These are phyloP conservation scores for Hirtodrosophila alboralis DNA, from an alignment of 2,888 invertebrate species.

Conservation along the genomic window DNA sequence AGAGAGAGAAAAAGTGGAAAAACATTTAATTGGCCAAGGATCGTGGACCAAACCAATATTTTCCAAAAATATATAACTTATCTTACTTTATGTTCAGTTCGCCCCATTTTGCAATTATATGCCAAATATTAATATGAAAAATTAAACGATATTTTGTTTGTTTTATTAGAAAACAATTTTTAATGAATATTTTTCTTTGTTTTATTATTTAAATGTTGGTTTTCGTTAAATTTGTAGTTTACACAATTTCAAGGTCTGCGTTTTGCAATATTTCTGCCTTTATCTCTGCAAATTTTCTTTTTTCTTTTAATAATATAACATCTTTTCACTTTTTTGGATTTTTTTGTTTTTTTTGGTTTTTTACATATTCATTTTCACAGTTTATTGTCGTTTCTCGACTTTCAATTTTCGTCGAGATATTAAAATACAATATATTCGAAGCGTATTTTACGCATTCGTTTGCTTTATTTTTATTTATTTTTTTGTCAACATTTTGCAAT, in stretches of 20 bases:
- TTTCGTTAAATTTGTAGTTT: constrained; percentile 75
- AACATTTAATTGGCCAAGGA: no score
- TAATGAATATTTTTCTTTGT: constrained; percentile 74
- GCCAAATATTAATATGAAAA: no score
- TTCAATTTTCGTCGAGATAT: constrained; percentile 84
- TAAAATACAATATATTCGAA: constrained; percentile 81
- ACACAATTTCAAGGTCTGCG: constrained; percentile 73
- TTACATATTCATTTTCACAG: constrained; percentile 83
- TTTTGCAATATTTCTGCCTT: constrained; percentile 47
- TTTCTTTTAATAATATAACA: constrained; percentile 68
- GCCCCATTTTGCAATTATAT: no score
- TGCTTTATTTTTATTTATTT: constrained; percentile 48
- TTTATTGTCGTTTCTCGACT: constrained; percentile 85
- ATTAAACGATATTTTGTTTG: constrained; percentile 26
- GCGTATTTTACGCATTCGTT: constrained; percentile 60
- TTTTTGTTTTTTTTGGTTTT: constrained; percentile 32
- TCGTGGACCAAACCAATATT: no score
- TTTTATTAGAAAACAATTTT: constrained; percentile 82
- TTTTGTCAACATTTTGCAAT: constrained; percentile 61
- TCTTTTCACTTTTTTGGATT: constrained; percentile 48
- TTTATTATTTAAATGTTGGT: constrained; percentile 72
- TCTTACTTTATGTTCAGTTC: no score
- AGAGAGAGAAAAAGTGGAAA: no score
- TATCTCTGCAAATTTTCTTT: constrained; percentile 58
- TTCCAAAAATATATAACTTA: no score